Evolutionary conservation across 1,140 invertebrate genomes (phyloP).

Genomic region (Littorina saxatilis): DNA sequence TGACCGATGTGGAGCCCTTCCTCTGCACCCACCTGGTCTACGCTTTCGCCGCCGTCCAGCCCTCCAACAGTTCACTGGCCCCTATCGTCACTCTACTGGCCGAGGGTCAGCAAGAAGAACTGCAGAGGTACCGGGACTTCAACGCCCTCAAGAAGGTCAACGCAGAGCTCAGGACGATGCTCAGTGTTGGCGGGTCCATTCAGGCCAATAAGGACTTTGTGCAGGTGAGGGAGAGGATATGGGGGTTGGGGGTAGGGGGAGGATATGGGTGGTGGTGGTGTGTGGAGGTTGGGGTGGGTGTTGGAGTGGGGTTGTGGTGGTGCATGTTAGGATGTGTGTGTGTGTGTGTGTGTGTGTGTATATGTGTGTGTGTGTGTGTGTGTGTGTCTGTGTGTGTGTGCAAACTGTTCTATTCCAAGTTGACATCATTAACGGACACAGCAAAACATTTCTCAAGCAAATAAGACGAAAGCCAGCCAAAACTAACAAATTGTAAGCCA

Average conservation of each 20-base stretch:
- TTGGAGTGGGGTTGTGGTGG: not conserved
- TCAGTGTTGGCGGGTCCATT: conserved; percentile 50
- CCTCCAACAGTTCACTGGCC: conserved; percentile 26
- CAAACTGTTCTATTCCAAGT: no score
- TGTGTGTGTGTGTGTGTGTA: conserved; percentile 7
- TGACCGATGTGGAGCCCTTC: conserved; percentile 81
- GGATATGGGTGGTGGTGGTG: not conserved
- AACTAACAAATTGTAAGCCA: no score
- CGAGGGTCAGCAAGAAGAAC: conserved; percentile 26
- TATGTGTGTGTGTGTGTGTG: not conserved
- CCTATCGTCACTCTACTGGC: conserved; percentile 28
- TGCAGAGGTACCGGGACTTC: conserved; percentile 42
- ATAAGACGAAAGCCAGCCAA: no score
- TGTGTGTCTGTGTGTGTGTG: not conserved
- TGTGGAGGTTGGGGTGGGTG: no score
- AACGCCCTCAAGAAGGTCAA: conserved; percentile 47
- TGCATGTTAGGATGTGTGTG: not conserved
- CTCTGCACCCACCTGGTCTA: conserved; percentile 90
- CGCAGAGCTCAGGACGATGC: conserved; percentile 41
- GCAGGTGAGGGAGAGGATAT: conserved; percentile 20
- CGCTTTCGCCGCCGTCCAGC: conserved; percentile 83
- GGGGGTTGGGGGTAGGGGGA: not conserved
- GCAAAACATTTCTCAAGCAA: no score
- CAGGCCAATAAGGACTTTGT: conserved; percentile 43
- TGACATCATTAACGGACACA: no score